Evolutionary conservation across 2,888 invertebrate species (phyloP), one percentile per base, ranked within the genome.

Genomic region (Cinara cedri): DNA sequence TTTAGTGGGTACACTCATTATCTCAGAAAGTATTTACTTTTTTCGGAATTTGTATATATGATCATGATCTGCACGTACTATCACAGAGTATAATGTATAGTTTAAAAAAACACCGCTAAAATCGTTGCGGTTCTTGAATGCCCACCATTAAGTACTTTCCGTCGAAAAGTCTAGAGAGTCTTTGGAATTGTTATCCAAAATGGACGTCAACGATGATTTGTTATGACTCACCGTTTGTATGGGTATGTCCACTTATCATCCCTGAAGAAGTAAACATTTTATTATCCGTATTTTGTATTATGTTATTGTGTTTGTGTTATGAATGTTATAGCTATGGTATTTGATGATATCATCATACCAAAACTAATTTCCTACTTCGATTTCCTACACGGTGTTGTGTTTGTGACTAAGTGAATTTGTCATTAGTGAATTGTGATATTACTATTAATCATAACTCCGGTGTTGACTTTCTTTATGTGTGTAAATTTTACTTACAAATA

Each of bases 171-270:
- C 46, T 68, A 60, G 10, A 68, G 60, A 13, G 11, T 76, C 76
- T 76, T 76, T 76, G 76, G 16, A 19, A 49, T 6, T 60, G 57
- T 16, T 21, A 34, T 55, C 57, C 57, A 76, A 76, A 68, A 49
- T 66, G 76, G 68, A 46, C 60, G 68, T 51, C 49, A 57, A n/a
- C 21, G 14, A 54, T 75, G 63, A 65, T 44, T 75, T 42, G 54
- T 21, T 9, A 51, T 49, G 54, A 66, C 46, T 76, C 66, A 76
- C 16, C 19, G 66, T 46, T 65, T 68, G 24, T 55, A 44, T 44
- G 19, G 54, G 42, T 54, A 54, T 65, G 26, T 49, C 34, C 49
- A 62, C 60, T 75, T 75, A 65, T 65, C 75, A 65, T 13, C 24
- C 54, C 42, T 34, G 44, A 24, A 24, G n/a, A 46, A 65, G 68